Conservation (phyloP, 2,113 vertebrate genomes). For the Brachyistius frenatus region DNA sequence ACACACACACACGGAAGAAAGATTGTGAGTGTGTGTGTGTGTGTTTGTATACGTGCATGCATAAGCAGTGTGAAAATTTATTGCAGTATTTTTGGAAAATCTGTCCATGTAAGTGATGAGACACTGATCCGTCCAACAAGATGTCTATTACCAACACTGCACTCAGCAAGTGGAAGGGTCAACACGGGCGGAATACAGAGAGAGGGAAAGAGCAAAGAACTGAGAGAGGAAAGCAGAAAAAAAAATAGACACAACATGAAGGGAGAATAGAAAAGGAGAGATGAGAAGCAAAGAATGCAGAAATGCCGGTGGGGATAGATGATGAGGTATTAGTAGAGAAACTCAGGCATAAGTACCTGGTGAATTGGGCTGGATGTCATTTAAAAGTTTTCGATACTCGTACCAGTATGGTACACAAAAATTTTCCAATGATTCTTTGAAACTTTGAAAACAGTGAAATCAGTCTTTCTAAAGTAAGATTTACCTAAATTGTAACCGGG, state of each 20-base stretch:
- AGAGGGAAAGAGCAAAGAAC: conserved; percentile 4
- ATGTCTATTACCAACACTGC: conserved; percentile 67
- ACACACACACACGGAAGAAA: conserved; percentile 14
- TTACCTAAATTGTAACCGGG: too few relatives aligned
- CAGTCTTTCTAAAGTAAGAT: too few relatives aligned
- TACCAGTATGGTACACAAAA: too few relatives aligned
- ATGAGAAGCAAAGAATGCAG: neutral
- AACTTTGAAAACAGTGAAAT: too few relatives aligned
- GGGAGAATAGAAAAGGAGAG: neutral
- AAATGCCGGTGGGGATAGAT: conserved; percentile 1
- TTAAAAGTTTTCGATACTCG: too few relatives aligned
- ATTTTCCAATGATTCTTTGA: too few relatives aligned
- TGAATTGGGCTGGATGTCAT: too few relatives aligned
- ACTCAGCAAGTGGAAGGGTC: conserved; percentile 40
- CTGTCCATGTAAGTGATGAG: conserved; percentile 66
- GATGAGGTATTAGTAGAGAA: conserved; percentile 2
- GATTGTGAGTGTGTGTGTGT: neutral
- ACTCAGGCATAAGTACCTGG: neutral
- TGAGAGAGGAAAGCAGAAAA: neutral
- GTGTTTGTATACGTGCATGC: conserved; percentile 20
- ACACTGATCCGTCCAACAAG: conserved; percentile 65
- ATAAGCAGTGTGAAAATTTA: conserved; percentile 60
- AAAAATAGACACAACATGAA: neutral
- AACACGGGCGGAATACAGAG: conserved; percentile 34
- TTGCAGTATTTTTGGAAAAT: conserved; percentile 78